These are phyloP conservation scores for Liodrosophila aerea DNA, from an alignment of 2,888 invertebrate genomes.

Conservation along the genomic window DNA sequence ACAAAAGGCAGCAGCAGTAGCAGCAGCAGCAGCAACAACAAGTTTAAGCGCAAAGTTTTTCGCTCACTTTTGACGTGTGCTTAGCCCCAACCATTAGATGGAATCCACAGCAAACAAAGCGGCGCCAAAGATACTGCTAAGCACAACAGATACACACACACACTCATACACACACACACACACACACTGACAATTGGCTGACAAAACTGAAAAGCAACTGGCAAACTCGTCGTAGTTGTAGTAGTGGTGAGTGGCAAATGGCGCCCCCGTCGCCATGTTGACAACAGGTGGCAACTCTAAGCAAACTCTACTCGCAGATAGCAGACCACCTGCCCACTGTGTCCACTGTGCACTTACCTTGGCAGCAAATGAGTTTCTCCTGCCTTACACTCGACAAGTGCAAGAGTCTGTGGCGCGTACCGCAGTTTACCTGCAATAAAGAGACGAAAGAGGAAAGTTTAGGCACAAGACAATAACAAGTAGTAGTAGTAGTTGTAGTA, in stretches of 20 bases:
- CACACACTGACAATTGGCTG: constrained; percentile 11
- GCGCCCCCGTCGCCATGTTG: constrained; percentile 29
- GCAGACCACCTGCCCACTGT: constrained; percentile 48
- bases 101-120: constrained; percentile 47
- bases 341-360: constrained; percentile 50
- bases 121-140: constrained; percentile 49
- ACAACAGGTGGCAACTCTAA: constrained; percentile 64
- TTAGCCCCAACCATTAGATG: constrained; percentile 18
- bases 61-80: constrained; percentile 75
- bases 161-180: constrained; percentile 21
- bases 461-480: no score
- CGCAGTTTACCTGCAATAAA: background rate
- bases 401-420: no score
- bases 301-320: constrained; percentile 30
- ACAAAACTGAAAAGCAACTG: background rate
- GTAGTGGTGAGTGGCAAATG: constrained; percentile 28
- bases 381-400: constrained; percentile 1
- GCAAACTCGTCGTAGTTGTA: constrained; percentile 4
- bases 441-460: background rate
- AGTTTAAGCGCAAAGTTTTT: constrained; percentile 61
- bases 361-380: constrained; percentile 28
- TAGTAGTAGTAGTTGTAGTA: no score
- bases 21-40: constrained; percentile 25
- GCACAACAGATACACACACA: constrained; percentile 6
- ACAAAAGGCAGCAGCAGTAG: no score